A percentile compares a stretch with the other conserved stretches of the same genome.
Conservation (phyloP, 2,888 invertebrate species). For the Orthosia gothica region DNA sequence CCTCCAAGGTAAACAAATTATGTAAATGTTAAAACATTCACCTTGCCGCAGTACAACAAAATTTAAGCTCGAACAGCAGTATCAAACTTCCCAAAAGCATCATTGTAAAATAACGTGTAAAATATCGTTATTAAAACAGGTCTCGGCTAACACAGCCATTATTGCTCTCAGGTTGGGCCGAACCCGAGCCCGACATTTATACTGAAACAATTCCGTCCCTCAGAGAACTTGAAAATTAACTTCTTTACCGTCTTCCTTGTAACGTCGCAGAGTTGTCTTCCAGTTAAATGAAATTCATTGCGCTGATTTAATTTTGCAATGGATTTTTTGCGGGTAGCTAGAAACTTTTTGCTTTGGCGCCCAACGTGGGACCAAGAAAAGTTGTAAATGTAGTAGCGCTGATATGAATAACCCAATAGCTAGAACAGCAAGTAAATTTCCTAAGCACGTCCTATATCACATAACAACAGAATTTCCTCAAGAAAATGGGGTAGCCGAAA, state of each 20-base stretch:
- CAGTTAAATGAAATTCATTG: constrained; percentile 63
- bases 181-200: constrained; percentile 48
- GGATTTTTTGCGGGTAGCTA: constrained; percentile 9
- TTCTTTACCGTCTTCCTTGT: constrained; percentile 56
- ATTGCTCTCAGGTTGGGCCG: constrained; percentile 55
- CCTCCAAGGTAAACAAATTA: constrained; percentile 37
- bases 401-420: constrained; percentile 10
- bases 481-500: constrained; percentile 42
- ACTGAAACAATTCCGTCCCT: constrained; percentile 62
- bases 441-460: constrained; percentile 53
- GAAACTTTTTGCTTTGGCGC: constrained; percentile 31
- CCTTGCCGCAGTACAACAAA: constrained; percentile 49
- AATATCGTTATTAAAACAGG: constrained; percentile 66
- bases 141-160: constrained; percentile 60
- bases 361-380: constrained; percentile 40
- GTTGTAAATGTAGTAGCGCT: neutral
- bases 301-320: constrained; percentile 56
- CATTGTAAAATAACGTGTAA: constrained; percentile 64
- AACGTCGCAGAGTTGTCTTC: constrained; percentile 49
- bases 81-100: constrained; percentile 55
- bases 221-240: constrained; percentile 64
- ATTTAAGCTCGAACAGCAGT: constrained; percentile 61
- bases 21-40: constrained; percentile 46
- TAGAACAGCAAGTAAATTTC: constrained; percentile 34
- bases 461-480: constrained; percentile 22